Conservation (phyloP, 23 tunicate species). For the Clavelina lepadiformis region DNA sequence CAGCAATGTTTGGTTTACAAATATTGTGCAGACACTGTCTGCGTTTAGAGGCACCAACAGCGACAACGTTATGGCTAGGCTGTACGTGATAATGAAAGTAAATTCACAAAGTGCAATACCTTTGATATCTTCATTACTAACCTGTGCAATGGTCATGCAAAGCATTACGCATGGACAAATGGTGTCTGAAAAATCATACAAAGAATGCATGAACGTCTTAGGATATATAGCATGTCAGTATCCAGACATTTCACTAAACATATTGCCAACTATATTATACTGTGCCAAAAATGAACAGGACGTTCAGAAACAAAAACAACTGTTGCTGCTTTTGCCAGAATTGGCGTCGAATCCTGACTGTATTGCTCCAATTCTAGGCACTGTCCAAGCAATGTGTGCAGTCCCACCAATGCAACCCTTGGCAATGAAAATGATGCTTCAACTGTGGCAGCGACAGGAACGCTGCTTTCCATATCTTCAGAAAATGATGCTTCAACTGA, state of each 20-base stretch:
- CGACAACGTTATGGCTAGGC: too few species aligned
- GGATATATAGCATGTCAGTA: neutral
- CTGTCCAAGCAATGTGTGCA: slow-evolving; percentile 25
- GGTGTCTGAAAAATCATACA: neutral
- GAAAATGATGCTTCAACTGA: slow-evolving; percentile 16
- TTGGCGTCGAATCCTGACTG: slow-evolving; percentile 31
- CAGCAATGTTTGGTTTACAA: slow-evolving; percentile 6
- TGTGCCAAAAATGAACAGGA: slow-evolving; percentile 3
- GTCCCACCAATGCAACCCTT: slow-evolving; percentile 14
- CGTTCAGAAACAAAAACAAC: neutral
- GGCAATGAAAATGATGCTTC: slow-evolving; percentile 22
- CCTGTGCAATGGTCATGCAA: too few species aligned
- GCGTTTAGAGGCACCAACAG: too few species aligned
- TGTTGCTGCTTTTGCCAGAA: slow-evolving; percentile 24
- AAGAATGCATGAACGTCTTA: slow-evolving; percentile 1
- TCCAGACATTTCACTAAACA: slow-evolving; percentile 8
- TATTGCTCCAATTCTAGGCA: slow-evolving; percentile 33
- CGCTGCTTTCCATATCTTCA: slow-evolving; percentile 62
- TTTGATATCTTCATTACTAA: too few species aligned
- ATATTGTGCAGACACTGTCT: too few species aligned
- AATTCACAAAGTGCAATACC: too few species aligned
- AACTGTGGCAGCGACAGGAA: slow-evolving; percentile 52
- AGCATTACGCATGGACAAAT: too few species aligned
- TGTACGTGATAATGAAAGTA: too few species aligned
- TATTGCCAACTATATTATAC: slow-evolving; percentile 40